A percentile compares a stretch with the other conserved stretches of the same genome.
These are phyloP conservation scores for Parotocinclus haroldoi DNA, from an alignment of 2,797 vertebrate species.

Conservation along the genomic window DNA sequence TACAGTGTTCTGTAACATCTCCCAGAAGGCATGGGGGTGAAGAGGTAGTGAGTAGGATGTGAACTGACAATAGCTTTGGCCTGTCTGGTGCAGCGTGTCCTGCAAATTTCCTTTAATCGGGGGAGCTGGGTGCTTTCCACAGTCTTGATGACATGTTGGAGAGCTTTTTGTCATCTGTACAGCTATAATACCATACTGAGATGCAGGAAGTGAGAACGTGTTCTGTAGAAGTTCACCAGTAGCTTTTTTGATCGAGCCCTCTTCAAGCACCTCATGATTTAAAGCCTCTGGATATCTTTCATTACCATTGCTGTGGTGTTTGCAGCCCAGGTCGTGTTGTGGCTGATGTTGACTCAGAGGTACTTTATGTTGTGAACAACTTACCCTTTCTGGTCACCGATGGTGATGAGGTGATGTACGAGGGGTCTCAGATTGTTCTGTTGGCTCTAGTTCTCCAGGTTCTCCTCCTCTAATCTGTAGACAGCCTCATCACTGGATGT, in stretches of 20 bases:
- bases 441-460: conserved; percentile 1
- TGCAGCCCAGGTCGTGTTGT: background rate
- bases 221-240: conserved; percentile 8
- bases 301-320: conserved; percentile 5
- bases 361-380: background rate
- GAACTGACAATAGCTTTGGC: background rate
- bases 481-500: background rate
- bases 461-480: background rate
- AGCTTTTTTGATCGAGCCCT: background rate
- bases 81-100: background rate
- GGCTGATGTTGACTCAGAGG: background rate
- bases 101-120: background rate
- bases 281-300: background rate
- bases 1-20: conserved; percentile 1
- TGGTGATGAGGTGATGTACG: background rate
- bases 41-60: background rate
- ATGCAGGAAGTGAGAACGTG: background rate
- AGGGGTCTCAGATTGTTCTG: conserved; percentile 1
- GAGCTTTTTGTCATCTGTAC: background rate
- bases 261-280: conserved; percentile 14
- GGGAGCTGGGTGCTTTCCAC: background rate
- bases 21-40: background rate
- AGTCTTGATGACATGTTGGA: background rate
- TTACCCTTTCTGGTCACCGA: background rate
- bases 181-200: conserved; percentile 13